phyloP scores from a whole-genome alignment of 2,113 vertebrate genomes.

The Stomatorhinus ivindoensis region DNA sequence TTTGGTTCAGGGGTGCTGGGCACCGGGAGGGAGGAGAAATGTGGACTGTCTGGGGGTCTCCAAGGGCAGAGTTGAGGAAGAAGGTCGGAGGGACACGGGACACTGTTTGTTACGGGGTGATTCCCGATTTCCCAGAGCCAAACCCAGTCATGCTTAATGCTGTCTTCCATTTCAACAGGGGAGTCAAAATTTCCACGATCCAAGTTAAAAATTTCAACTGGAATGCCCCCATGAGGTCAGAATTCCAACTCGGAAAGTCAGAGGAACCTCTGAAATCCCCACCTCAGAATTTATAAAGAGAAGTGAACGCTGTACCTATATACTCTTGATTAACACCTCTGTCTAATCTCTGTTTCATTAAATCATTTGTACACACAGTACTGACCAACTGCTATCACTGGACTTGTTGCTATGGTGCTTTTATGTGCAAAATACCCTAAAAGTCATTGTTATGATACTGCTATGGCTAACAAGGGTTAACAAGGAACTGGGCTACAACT shows the following conservation, averaged over 20 bases:
- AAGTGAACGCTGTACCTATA: not conserved
- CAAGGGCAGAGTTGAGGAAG: too few relatives aligned
- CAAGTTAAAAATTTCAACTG: not conserved
- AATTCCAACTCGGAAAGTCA: not conserved
- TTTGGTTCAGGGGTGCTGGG: too few relatives aligned
- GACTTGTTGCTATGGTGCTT: not conserved
- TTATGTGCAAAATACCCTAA: not conserved
- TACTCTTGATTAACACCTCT: not conserved
- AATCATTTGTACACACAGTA: not conserved
- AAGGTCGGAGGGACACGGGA: too few relatives aligned
- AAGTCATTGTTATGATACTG: not conserved
- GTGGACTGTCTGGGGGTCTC: too few relatives aligned
- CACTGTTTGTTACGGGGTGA: too few relatives aligned
- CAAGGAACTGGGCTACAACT: not conserved
- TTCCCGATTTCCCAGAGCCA: not conserved
- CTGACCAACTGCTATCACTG: not conserved
- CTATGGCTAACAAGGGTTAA: not conserved
- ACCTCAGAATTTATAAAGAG: not conserved
- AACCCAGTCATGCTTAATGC: too few relatives aligned
- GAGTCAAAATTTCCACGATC: not conserved
- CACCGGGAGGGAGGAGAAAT: too few relatives aligned
- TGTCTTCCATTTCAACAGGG: not conserved
- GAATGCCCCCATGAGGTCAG: not conserved
- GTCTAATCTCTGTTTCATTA: not conserved
- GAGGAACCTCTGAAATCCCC: too few relatives aligned